Conservation (phyloP, 2,888 invertebrate species). For the Eupeodes latifasciatus region DNA sequence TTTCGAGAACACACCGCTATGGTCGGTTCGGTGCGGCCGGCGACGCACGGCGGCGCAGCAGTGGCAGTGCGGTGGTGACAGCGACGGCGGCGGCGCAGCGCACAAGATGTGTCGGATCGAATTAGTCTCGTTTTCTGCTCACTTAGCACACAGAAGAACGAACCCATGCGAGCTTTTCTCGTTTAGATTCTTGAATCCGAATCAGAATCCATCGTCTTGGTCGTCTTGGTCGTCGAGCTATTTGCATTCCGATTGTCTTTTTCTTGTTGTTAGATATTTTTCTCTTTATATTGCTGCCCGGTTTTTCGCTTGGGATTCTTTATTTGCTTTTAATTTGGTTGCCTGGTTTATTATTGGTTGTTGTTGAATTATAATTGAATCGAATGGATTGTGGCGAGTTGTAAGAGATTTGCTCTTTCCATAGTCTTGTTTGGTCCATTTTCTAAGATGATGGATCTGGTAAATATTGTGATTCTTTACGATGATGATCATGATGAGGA, state of each 20-base stretch:
- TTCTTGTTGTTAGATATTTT: conserved; percentile 31
- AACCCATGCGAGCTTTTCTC: conserved; percentile 50
- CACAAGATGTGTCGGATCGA: conserved; percentile 72
- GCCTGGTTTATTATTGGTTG: conserved; percentile 57
- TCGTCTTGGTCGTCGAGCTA: conserved; percentile 37
- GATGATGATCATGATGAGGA: conserved; percentile 24
- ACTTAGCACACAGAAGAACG: conserved; percentile 58
- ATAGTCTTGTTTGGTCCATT: conserved; percentile 17
- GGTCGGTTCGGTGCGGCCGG: not conserved
- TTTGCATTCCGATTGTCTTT: conserved; percentile 73
- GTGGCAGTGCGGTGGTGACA: not conserved
- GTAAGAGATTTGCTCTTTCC: conserved; percentile 31
- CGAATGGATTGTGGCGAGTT: conserved; percentile 63
- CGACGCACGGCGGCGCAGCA: not conserved
- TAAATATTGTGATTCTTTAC: conserved; percentile 61
- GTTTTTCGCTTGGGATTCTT: conserved; percentile 56
- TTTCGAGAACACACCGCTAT: conserved; percentile 53
- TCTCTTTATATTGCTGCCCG: conserved; percentile 22
- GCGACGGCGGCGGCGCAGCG: conserved; percentile 7
- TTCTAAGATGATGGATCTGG: conserved; percentile 57
- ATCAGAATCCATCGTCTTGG: not conserved
- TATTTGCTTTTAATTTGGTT: conserved; percentile 72
- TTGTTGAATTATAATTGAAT: conserved; percentile 69
- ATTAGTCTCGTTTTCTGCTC: conserved; percentile 74
- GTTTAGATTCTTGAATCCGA: conserved; percentile 17